A percentile compares a stretch with the other conserved stretches of the same genome.
Conservation (phyloP, 2,797 vertebrate species). For the Arnoldichthys spilopterus region DNA sequence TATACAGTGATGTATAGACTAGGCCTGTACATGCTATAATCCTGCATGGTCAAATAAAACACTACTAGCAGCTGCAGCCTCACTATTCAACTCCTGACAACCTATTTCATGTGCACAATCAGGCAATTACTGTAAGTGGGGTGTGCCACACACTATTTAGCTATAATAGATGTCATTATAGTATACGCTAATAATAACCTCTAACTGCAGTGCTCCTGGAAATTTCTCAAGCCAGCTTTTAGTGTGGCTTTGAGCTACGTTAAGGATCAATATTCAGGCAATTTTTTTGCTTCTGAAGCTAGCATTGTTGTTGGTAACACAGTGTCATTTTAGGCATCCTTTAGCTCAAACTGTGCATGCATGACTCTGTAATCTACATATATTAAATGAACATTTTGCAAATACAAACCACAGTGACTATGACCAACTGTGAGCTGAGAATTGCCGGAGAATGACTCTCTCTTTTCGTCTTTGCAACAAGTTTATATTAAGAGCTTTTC, state of each 20-base stretch:
- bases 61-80: not conserved
- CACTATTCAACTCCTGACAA: not conserved
- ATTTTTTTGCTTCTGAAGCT: not conserved
- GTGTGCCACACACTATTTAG: constrained; percentile 12
- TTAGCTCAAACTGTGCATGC: not conserved
- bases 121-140: constrained; percentile 11
- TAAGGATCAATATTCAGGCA: not conserved
- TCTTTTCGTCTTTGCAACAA: not conserved
- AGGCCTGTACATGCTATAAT: constrained; percentile 8
- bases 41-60: constrained; percentile 1
- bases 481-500: no score
- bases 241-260: not conserved
- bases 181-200: constrained; percentile 4
- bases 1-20: not conserved
- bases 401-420: not conserved
- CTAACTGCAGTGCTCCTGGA: not conserved
- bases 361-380: not conserved
- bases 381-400: not conserved
- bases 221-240: constrained; percentile 14
- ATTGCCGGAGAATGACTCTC: not conserved
- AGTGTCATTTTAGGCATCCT: not conserved
- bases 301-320: not conserved
- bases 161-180: constrained; percentile 19
- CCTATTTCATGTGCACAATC: constrained; percentile 29
- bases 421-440: not conserved